Conservation (phyloP, 2,888 invertebrate species). For the Agrotis clavis region DNA sequence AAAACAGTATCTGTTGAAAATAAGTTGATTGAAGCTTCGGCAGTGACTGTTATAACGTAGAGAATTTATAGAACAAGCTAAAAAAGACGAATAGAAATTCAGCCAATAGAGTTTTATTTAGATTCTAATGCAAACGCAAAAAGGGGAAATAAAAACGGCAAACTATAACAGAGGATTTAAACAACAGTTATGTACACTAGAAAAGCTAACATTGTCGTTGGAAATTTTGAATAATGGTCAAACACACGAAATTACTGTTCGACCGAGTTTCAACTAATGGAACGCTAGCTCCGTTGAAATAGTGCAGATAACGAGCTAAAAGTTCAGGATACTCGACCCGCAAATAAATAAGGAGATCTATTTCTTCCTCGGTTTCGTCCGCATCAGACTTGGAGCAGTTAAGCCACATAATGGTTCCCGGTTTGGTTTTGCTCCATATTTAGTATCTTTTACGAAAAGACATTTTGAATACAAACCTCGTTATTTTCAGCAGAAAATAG, state of each 20-base stretch:
- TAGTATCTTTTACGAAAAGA: slow-evolving; percentile 31
- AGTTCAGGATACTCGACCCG: slow-evolving; percentile 45
- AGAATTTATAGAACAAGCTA: too few species aligned
- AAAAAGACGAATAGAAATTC: slow-evolving; percentile 32
- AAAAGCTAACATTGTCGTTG: slow-evolving; percentile 42
- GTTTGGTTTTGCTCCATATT: slow-evolving; percentile 44
- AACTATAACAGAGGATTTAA: slow-evolving; percentile 44
- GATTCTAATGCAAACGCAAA: slow-evolving; percentile 51
- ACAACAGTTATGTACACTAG: slow-evolving; percentile 50
- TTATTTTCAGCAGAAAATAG: slow-evolving; percentile 7
- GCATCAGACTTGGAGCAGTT: slow-evolving; percentile 45
- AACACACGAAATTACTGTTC: slow-evolving; percentile 57
- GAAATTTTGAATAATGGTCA: slow-evolving; percentile 51
- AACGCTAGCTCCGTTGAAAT: slow-evolving; percentile 30
- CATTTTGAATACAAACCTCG: neutral
- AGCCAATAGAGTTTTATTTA: slow-evolving; percentile 41
- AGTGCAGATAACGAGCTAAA: slow-evolving; percentile 60
- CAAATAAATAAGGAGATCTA: slow-evolving; percentile 61
- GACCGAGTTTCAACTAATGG: slow-evolving; percentile 49
- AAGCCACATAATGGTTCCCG: slow-evolving; percentile 52
- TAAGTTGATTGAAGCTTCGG: too few species aligned
- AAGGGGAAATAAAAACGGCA: slow-evolving; percentile 42
- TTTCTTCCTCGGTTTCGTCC: slow-evolving; percentile 41
- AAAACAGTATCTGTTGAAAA: too few species aligned
- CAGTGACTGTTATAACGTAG: too few species aligned